phyloP scores from a whole-genome alignment of 2,888 invertebrate species.

The Palloptera scutellata region DNA sequence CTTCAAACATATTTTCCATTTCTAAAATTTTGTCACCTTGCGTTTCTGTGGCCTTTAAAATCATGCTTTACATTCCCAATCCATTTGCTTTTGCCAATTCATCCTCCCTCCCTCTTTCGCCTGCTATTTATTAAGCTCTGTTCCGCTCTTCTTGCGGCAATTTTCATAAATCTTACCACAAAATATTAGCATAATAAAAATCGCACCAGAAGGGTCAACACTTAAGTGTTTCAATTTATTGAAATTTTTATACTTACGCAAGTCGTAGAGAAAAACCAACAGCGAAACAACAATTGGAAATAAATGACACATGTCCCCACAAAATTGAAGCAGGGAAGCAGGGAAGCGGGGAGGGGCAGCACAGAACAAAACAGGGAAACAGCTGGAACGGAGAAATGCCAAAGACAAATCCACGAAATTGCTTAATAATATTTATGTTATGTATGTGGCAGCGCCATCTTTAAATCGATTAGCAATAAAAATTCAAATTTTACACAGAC shows the following conservation, averaged over 20 bases:
- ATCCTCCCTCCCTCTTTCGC: too few relatives aligned
- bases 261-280: background rate
- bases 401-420: constrained; percentile 17
- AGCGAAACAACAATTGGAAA: constrained; percentile 18
- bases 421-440: constrained; percentile 33
- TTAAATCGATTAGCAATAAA: constrained; percentile 58
- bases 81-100: too few relatives aligned
- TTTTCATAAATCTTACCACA: constrained; percentile 28
- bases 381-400: background rate
- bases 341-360: constrained; percentile 5
- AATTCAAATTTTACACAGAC: constrained; percentile 51
- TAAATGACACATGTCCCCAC: constrained; percentile 27
- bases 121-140: constrained; percentile 1
- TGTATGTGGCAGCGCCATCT: constrained; percentile 36
- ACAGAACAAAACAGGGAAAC: constrained; percentile 8
- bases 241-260: constrained; percentile 8
- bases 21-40: too few relatives aligned
- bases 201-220: constrained; percentile 20
- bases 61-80: too few relatives aligned
- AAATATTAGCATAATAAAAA: constrained; percentile 29
- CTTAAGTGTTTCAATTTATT: constrained; percentile 23
- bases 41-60: too few relatives aligned
- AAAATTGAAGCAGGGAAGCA: constrained; percentile 17
- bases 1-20: too few relatives aligned
- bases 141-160: background rate